A percentile compares a stretch with the other conserved stretches of the same genome.
These are phyloP conservation scores for Paraescarpia echinospica DNA, from an alignment of 1,140 invertebrate genomes.

Conservation along the genomic window DNA sequence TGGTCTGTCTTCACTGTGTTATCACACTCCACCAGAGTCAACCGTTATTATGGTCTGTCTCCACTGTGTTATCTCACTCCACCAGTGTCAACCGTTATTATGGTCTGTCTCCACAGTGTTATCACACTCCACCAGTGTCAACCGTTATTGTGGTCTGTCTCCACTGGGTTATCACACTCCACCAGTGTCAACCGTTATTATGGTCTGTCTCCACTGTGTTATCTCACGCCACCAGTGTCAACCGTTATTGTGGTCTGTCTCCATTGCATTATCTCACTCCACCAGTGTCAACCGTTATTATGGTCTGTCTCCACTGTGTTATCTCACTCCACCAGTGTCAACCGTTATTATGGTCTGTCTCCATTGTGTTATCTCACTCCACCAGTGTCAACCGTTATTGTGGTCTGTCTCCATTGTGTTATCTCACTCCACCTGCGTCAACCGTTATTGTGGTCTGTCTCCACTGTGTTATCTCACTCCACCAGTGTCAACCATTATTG, in stretches of 20 bases:
- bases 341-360: not conserved
- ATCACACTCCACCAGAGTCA: slow-evolving; percentile 18
- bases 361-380: slow-evolving; percentile 23
- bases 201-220: not conserved
- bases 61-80: slow-evolving; percentile 23
- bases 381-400: slow-evolving; percentile 62
- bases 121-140: slow-evolving; percentile 63
- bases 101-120: not conserved
- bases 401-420: not conserved
- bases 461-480: slow-evolving; percentile 23
- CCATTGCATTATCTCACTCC: slow-evolving; percentile 23
- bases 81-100: slow-evolving; percentile 62
- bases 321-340: slow-evolving; percentile 63
- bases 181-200: slow-evolving; percentile 62
- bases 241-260: not conserved
- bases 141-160: not conserved
- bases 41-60: not conserved
- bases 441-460: not conserved
- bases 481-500: slow-evolving; percentile 62
- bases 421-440: slow-evolving; percentile 19
- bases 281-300: slow-evolving; percentile 62
- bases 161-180: slow-evolving; percentile 22
- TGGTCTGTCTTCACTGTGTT: not conserved
- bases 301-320: not conserved
- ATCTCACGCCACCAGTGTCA: no score